Evolutionary conservation across 2,888 invertebrate genomes (phyloP).

Genomic region (Mystacides longicornis): DNA sequence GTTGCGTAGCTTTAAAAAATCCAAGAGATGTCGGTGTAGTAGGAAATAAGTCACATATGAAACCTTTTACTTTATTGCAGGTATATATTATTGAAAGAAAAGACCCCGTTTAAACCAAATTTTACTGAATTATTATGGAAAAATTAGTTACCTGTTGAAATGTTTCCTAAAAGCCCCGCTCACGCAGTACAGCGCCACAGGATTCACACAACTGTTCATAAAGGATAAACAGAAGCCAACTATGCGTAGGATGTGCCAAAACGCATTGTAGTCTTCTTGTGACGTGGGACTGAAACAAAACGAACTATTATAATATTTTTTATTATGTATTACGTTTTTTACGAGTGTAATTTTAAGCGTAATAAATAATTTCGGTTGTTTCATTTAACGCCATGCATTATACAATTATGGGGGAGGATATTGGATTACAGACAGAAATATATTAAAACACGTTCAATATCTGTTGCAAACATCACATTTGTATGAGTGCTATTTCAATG

Average conservation of each 20-base stretch:
- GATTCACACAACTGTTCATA: constrained; percentile 89
- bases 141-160: constrained; percentile 62
- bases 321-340: too few species aligned
- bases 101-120: neutral
- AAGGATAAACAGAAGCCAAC: constrained; percentile 76
- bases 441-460: too few species aligned
- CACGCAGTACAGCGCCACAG: constrained; percentile 86
- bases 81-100: neutral
- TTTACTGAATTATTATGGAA: neutral
- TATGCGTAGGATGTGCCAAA: constrained; percentile 81
- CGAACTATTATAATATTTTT: too few species aligned
- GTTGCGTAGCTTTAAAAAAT: too few species aligned
- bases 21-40: too few species aligned
- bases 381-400: too few species aligned
- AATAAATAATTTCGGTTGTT: too few species aligned
- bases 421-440: too few species aligned
- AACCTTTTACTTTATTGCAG: neutral
- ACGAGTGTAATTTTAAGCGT: too few species aligned
- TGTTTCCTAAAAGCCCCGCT: constrained; percentile 88
- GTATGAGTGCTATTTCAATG: too few species aligned
- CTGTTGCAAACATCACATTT: too few species aligned
- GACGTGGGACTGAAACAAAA: constrained; percentile 51
- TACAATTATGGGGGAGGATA: too few species aligned
- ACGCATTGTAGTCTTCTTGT: constrained; percentile 65
- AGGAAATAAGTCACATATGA: neutral